These are phyloP conservation scores for Ditylenchus dipsaci DNA, from an alignment of 1,140 invertebrate species.

Conservation along the genomic window DNA sequence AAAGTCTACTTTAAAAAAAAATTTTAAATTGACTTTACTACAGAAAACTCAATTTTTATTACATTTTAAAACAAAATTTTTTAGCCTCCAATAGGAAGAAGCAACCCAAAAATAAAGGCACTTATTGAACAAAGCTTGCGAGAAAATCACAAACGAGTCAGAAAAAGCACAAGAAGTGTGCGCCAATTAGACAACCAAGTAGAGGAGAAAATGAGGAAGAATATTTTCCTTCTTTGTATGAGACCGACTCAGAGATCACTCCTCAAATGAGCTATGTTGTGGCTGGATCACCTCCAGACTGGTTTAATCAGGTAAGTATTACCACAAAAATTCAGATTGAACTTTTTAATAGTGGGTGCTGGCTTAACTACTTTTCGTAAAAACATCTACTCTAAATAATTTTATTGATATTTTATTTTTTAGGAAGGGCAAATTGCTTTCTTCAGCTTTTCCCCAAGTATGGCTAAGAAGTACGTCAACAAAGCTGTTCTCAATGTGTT, in stretches of 20 bases:
- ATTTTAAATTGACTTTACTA: too few species aligned
- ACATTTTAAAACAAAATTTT: neutral
- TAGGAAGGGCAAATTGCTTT: constrained; percentile 29
- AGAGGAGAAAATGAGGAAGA: constrained; percentile 13
- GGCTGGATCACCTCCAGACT: constrained; percentile 21
- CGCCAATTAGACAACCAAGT: neutral
- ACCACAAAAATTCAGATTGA: neutral
- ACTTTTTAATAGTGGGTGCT: neutral
- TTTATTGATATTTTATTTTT: constrained; percentile 2
- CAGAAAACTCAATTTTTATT: too few species aligned
- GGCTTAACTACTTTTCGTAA: too few species aligned
- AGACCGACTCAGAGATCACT: constrained; percentile 25
- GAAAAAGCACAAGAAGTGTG: constrained; percentile 17
- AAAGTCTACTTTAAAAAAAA: neutral
- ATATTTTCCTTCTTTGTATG: constrained; percentile 38
- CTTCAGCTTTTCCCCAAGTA: constrained; percentile 21
- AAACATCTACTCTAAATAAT: neutral
- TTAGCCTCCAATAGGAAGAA: constrained; percentile 2
- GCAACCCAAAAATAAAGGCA: constrained; percentile 35
- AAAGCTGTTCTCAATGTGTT: constrained; percentile 37
- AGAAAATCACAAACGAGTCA: constrained; percentile 35
- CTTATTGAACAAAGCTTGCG: constrained; percentile 34
- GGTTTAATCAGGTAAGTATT: constrained; percentile 32
- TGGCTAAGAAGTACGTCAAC: constrained; percentile 32
- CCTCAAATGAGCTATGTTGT: constrained; percentile 39